These are phyloP conservation scores for Bathynomus jamesi DNA, from an alignment of 1,140 invertebrate species.

Conservation along the genomic window DNA sequence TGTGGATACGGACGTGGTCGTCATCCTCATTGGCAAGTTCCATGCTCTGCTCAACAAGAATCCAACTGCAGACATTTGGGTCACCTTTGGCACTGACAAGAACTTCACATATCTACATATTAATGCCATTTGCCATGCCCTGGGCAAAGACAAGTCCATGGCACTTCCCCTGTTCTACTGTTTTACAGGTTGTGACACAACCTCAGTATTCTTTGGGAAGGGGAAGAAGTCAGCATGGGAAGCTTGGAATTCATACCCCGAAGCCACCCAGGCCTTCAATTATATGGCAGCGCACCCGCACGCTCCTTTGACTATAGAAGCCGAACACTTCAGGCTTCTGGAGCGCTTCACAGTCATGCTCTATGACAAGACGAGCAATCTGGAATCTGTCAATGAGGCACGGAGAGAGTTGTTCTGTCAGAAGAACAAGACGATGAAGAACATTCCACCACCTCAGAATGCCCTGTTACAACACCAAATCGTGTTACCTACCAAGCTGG, in stretches of 20 bases:
- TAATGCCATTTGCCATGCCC: no score
- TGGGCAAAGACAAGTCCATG: conserved; percentile 15
- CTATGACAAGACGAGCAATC: conserved; percentile 9
- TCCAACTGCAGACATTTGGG: conserved; percentile 10
- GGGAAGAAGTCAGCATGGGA: no score
- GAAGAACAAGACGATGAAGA: conserved; percentile 14
- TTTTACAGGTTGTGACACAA: conserved; percentile 10
- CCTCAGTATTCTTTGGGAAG: conserved; percentile 13
- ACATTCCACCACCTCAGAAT: no score
- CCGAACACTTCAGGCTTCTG: conserved; percentile 11
- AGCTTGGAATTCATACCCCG: conserved; percentile 14
- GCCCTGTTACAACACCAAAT: conserved; percentile 14
- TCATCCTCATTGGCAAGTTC: conserved; percentile 19
- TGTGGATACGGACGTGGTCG: conserved; percentile 8
- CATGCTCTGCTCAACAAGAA: conserved; percentile 2
- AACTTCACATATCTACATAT: no score
- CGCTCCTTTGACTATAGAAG: background rate
- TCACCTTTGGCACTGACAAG: no score
- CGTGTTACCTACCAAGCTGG: conserved; percentile 8
- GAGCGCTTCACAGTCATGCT: conserved; percentile 14
- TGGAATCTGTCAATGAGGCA: conserved; percentile 1
- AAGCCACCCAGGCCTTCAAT: no score
- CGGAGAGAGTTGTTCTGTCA: conserved; percentile 17
- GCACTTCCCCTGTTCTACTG: conserved; percentile 16
- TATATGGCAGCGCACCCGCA: background rate